These are phyloP conservation scores for Papilio demoleus DNA, from an alignment of 2,888 invertebrate species.

Conservation along the genomic window DNA sequence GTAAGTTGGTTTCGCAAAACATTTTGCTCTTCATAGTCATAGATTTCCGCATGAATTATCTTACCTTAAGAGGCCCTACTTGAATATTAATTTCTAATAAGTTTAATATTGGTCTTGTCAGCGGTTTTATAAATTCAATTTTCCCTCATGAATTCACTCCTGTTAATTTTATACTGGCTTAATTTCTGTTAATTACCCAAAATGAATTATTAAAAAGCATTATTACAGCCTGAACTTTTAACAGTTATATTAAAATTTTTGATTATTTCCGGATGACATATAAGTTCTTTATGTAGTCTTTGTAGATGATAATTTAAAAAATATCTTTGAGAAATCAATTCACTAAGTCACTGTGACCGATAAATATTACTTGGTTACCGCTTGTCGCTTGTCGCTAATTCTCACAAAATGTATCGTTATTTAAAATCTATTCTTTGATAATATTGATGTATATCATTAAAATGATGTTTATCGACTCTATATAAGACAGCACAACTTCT, in stretches of 20 bases:
- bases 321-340: too few relatives aligned
- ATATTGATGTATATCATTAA: background rate
- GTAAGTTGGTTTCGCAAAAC: background rate
- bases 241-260: too few relatives aligned
- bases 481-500: background rate
- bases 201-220: background rate
- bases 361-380: too few relatives aligned
- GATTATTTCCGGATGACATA: too few relatives aligned
- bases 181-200: background rate
- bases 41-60: background rate
- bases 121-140: conserved; percentile 1
- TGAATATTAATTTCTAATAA: background rate
- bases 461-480: background rate
- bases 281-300: too few relatives aligned
- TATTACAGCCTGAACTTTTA: too few relatives aligned
- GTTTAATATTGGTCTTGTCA: background rate
- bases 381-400: conserved; percentile 60
- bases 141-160: background rate
- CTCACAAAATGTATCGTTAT: conserved; percentile 83
- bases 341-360: background rate
- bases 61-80: background rate
- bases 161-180: background rate
- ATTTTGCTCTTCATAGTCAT: background rate
- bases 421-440: conserved; percentile 54
- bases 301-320: too few relatives aligned